Evolutionary conservation across 2,113 vertebrate species (phyloP), one percentile per base, ranked within the genome.

Genomic region (Cinclus mexicanus): DNA sequence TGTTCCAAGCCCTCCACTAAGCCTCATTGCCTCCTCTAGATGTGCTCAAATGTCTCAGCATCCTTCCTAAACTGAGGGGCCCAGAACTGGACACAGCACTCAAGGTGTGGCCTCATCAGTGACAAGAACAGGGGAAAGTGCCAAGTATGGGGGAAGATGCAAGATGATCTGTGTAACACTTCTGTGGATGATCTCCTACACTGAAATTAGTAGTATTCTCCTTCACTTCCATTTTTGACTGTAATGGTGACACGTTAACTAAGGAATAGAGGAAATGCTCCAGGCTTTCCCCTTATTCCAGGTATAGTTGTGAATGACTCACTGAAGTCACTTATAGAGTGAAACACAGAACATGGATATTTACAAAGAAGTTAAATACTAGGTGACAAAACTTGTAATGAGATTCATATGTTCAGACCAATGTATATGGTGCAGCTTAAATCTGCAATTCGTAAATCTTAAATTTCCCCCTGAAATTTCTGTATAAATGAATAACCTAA

Each of bases 401-500:
- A 12, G 35, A 89, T 94, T 97, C 60, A 19, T 55, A 77, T 87
- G 69, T 93, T 92, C 83, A 89, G 70, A 81, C 86, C 70, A 75
- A 42, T 83, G 52, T 64, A 61, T 85, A 82, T 80, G 42, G 42
- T 84, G 57, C 77, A 89, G n/a, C n/a, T 95, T 22, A n/a, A 89
- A 72, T 93, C 76, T 49, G 24, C 4, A 6, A 39, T 52, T 83
- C 35, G 7, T 37, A 37, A 37, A 37, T 8, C 35, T 37, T 37
- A 37, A 37, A 37, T 37, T 41, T 90, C 22, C 5, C 20, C 70
- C 76, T 72, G 67, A 94, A 96, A 50, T 85, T 83, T 85, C 72
- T 97, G 64, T 72, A 82, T 94, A 94, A 96, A 85, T 93, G 56
- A 56, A 76, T 95, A 97, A 94, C 77, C 83, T 95, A 42, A 65